A percentile compares a stretch with the other conserved stretches of the same genome.
phyloP scores from a whole-genome alignment of 1,140 invertebrate genomes.

The Euglossa dilemma region DNA sequence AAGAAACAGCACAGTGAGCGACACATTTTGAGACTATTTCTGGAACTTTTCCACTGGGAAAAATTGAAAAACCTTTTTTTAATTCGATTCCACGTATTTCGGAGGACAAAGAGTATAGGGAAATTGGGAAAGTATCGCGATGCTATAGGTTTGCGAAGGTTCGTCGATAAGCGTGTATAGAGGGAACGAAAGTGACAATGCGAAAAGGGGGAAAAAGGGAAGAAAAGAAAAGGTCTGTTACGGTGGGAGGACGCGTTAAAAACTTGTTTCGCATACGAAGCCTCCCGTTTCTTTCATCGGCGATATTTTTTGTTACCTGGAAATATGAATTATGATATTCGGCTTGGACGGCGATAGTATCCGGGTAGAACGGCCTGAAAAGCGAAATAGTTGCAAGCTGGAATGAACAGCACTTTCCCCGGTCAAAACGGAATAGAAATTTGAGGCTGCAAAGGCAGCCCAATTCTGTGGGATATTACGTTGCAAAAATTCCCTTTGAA shows the following conservation, averaged over 20 bases:
- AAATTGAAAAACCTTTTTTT: too few relatives aligned
- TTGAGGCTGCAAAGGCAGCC: slow-evolving; percentile 74
- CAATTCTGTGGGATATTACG: slow-evolving; percentile 78
- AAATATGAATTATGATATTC: slow-evolving; percentile 61
- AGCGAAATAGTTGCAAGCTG: slow-evolving; percentile 78
- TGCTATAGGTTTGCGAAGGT: too few relatives aligned
- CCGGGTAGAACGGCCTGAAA: slow-evolving; percentile 36
- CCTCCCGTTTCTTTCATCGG: slow-evolving; percentile 15
- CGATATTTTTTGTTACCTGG: slow-evolving; percentile 45
- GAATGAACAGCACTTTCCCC: slow-evolving; percentile 79
- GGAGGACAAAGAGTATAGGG: too few relatives aligned
- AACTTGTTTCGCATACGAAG: neutral
- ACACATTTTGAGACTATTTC: too few relatives aligned
- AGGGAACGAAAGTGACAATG: neutral
- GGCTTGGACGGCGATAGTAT: slow-evolving; percentile 42
- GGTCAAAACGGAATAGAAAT: slow-evolving; percentile 76
- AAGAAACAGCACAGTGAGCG: too few relatives aligned
- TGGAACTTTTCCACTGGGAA: too few relatives aligned
- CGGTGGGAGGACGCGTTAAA: neutral
- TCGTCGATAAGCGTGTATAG: too few relatives aligned
- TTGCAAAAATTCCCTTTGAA: slow-evolving; percentile 76
- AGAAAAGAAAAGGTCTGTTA: neutral
- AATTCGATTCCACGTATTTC: too few relatives aligned
- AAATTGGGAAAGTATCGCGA: too few relatives aligned
- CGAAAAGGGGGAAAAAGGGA: neutral